Base-by-base conservation (phyloP, 2,888 invertebrate genomes). In the Monopis laevigella region DNA sequence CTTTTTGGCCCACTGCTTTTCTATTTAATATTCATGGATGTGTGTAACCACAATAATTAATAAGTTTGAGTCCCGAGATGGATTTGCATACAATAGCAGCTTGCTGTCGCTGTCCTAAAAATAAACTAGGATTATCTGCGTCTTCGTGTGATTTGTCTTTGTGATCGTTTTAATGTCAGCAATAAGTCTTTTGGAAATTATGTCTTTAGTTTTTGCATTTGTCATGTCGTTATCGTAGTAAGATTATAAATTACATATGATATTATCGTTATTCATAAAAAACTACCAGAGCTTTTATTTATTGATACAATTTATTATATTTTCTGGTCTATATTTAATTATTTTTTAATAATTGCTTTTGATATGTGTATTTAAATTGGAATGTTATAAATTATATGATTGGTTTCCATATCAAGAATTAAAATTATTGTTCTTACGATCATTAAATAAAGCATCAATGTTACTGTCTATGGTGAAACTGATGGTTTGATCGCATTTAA, bases 81-180 rank as follows among this genome's bases (percentile, higher is more conserved):
- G 48, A 77, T 78, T 77, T 65, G 62, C 74, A 78, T 77, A 77
- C 78, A 78, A 78, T 77, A 29, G 34, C 16, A n/a, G 21, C 16
- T 21, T 36, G 19, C 36, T 36, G 36, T 36, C 21, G 36, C 11
- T 36, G 52, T 41, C 43, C 39, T 41, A 45, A 47, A n/a, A 47
- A 45, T 45, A 45, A 40, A 41, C 40, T 44, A 40, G 40, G 44
- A 41, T 40, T 43, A 21, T 39, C 26, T 39, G n/a, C 39, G 14
- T 27, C 17, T 39, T 39, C 26, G 14, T 39, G 27, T 39, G 8
- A 39, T 39, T 26, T 39, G 39, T 39, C 26, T 26, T 27, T 27
- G 27, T 26, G 24, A n/a, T 26, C 27, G 3, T 39, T 10, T 39
- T 39, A 11, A 38, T 24, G 21, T 24, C 14, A 39, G 16, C 12